These are phyloP conservation scores for Octonoba sinensis DNA, from an alignment of 2,888 invertebrate species.

Conservation along the genomic window DNA sequence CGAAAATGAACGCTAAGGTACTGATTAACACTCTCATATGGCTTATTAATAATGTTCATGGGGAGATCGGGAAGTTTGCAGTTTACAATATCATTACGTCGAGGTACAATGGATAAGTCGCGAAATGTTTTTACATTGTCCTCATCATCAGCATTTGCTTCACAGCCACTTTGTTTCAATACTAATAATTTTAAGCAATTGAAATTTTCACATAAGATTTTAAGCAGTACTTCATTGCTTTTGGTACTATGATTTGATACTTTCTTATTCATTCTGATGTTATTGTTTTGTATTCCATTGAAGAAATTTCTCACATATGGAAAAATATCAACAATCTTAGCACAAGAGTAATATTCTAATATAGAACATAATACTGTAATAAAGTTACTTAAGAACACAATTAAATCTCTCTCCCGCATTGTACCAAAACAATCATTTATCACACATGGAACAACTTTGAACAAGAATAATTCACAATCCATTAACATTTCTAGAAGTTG, in stretches of 20 bases:
- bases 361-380: slow-evolving; percentile 22
- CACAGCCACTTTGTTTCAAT: too few species aligned
- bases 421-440: background rate
- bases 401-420: background rate
- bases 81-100: slow-evolving; percentile 69
- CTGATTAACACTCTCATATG: slow-evolving; percentile 78
- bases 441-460: background rate
- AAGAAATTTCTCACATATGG: too few species aligned
- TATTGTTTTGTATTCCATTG: too few species aligned
- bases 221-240: too few species aligned
- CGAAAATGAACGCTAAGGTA: slow-evolving; percentile 85
- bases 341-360: background rate
- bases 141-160: slow-evolving; percentile 18
- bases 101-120: slow-evolving; percentile 70
- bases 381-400: slow-evolving; percentile 14
- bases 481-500: slow-evolving; percentile 15
- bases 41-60: slow-evolving; percentile 77
- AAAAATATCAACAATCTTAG: slow-evolving; percentile 16
- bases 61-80: slow-evolving; percentile 73
- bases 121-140: slow-evolving; percentile 69
- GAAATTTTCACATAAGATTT: too few species aligned
- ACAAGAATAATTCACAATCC: slow-evolving; percentile 22
- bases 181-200: too few species aligned
- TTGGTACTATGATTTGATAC: too few species aligned
- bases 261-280: too few species aligned